These are phyloP conservation scores for Leuctra nigra DNA, from an alignment of 2,888 invertebrate genomes.

Conservation along the genomic window DNA sequence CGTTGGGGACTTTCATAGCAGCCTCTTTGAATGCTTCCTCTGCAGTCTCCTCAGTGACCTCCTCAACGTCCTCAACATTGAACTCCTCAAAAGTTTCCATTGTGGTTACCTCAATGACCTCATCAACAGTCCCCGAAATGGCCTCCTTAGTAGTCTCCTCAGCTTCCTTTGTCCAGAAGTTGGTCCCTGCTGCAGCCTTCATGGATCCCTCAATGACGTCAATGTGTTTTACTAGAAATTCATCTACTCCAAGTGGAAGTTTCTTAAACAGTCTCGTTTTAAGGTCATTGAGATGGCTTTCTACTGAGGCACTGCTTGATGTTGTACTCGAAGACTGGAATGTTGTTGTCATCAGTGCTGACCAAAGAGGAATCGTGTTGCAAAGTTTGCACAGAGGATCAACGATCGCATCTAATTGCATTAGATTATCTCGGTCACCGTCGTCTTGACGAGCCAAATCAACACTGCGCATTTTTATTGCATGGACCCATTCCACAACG, in stretches of 20 bases:
- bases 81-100: too few relatives aligned
- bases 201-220: background rate
- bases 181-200: background rate
- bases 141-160: too few relatives aligned
- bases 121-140: too few relatives aligned
- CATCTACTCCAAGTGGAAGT: background rate
- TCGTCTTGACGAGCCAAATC: background rate
- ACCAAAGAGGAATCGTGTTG: background rate
- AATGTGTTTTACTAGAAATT: conserved; percentile 5
- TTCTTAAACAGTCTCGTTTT: background rate
- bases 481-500: background rate
- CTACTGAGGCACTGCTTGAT: conserved; percentile 2
- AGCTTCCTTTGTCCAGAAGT: too few relatives aligned
- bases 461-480: background rate
- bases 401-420: background rate
- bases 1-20: too few relatives aligned
- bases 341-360: background rate
- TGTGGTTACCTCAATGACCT: too few relatives aligned
- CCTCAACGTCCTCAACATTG: too few relatives aligned
- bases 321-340: background rate
- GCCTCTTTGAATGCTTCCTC: too few relatives aligned
- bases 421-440: background rate
- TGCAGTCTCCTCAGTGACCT: too few relatives aligned
- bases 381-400: background rate
- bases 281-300: conserved; percentile 4